phyloP scores from a whole-genome alignment of 2,888 invertebrate species.

The Patella depressa region DNA sequence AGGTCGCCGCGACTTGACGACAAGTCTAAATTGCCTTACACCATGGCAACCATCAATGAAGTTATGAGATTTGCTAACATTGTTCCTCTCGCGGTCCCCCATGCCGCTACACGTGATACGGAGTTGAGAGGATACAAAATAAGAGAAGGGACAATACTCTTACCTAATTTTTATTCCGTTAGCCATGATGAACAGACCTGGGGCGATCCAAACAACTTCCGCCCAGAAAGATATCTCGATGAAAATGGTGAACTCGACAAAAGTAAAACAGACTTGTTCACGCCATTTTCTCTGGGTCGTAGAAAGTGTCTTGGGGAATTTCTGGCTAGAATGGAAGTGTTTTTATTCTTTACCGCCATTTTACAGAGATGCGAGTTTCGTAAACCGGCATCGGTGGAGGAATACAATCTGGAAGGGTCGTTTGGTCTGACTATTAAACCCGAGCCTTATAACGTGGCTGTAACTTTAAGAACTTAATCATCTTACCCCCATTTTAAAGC shows the following conservation, averaged over 20 bases:
- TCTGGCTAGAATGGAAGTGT: neutral
- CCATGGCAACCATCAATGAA: neutral
- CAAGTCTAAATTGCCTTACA: neutral
- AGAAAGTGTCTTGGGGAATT: neutral
- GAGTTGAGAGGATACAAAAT: neutral
- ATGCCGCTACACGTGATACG: neutral
- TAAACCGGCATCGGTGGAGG: neutral
- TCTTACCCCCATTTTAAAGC: too few relatives aligned
- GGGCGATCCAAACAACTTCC: neutral
- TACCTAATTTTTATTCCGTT: neutral
- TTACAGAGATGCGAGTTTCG: neutral
- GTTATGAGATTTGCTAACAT: neutral
- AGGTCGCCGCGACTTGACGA: neutral
- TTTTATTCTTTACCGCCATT: neutral
- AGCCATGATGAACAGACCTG: neutral
- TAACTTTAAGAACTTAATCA: neutral
- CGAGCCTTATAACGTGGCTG: neutral
- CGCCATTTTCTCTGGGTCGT: neutral
- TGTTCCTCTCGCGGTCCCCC: neutral
- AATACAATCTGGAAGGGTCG: neutral
- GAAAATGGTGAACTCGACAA: neutral
- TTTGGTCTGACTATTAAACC: neutral
- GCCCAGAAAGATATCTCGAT: neutral
- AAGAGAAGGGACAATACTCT: neutral
- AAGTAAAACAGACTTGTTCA: neutral